These are phyloP conservation scores for Karalla daura DNA, from an alignment of 2,797 vertebrate genomes.

Conservation along the genomic window DNA sequence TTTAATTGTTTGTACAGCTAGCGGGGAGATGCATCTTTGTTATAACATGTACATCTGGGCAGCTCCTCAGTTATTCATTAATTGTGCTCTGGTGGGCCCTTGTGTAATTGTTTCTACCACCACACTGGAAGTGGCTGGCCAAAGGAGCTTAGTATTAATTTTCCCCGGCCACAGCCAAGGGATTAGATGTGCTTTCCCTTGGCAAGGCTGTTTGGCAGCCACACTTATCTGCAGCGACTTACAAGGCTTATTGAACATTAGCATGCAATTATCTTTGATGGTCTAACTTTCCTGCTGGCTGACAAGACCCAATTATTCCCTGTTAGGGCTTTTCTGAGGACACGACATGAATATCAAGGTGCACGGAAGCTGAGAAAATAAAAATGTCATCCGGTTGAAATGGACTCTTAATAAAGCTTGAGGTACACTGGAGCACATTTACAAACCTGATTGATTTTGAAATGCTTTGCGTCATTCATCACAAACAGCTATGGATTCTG, in stretches of 20 bases:
- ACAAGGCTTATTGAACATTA: slow-evolving; percentile 82
- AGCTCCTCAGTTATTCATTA: slow-evolving; percentile 68
- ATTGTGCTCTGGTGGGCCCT: slow-evolving; percentile 64
- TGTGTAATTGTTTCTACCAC: slow-evolving; percentile 77
- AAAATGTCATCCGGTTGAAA: slow-evolving; percentile 53
- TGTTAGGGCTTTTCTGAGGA: slow-evolving; percentile 62
- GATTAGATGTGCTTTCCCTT: slow-evolving; percentile 76
- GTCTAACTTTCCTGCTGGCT: slow-evolving; percentile 74
- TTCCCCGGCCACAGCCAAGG: slow-evolving; percentile 67
- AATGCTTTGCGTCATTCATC: slow-evolving; percentile 59
- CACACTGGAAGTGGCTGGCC: slow-evolving; percentile 63
- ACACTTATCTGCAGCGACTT: slow-evolving; percentile 76
- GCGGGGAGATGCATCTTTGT: slow-evolving; percentile 67
- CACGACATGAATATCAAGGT: slow-evolving; percentile 65
- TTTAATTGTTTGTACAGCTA: slow-evolving; percentile 58
- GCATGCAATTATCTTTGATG: slow-evolving; percentile 81
- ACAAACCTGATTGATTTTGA: slow-evolving; percentile 63
- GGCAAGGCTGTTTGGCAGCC: slow-evolving; percentile 75
- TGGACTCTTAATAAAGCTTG: slow-evolving; percentile 60
- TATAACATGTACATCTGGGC: slow-evolving; percentile 61
- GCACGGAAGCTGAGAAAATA: slow-evolving; percentile 47
- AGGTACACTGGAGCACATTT: slow-evolving; percentile 39
- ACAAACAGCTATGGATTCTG: slow-evolving; percentile 51
- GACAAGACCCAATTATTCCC: slow-evolving; percentile 71
- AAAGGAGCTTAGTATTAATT: slow-evolving; percentile 77